Conservation (phyloP, 2,797 vertebrate species). For the Galaxias olidus region DNA sequence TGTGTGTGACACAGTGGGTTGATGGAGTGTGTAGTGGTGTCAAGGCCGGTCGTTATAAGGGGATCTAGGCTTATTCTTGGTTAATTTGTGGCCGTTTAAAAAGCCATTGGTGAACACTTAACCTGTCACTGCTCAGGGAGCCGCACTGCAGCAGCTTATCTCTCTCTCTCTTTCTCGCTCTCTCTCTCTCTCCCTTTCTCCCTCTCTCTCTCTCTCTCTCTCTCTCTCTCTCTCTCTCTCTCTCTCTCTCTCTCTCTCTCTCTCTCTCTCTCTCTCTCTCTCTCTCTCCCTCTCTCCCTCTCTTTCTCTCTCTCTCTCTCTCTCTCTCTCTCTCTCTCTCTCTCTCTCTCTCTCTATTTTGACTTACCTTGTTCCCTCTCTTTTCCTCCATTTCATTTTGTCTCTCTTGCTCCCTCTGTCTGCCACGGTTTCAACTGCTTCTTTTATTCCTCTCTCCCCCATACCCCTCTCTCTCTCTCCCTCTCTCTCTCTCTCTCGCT, state of each 20-base stretch:
- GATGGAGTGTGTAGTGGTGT: not conserved
- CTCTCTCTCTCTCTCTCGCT: not conserved
- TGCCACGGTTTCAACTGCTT: not conserved
- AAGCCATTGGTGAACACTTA: slow-evolving; percentile 72
- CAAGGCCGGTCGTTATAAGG: slow-evolving; percentile 39
- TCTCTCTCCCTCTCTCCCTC: slow-evolving; percentile 2
- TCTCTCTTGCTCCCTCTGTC: slow-evolving; percentile 4
- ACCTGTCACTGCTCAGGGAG: slow-evolving; percentile 61
- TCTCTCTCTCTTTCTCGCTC: slow-evolving; percentile 36
- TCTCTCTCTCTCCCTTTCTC: slow-evolving; percentile 8
- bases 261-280: not conserved
- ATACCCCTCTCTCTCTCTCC: slow-evolving; percentile 5
- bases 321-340: not conserved
- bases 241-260: not conserved
- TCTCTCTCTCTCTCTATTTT: not conserved
- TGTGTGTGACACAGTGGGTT: slow-evolving; percentile 24
- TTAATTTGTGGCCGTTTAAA: slow-evolving; percentile 67
- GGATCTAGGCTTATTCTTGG: slow-evolving; percentile 58
- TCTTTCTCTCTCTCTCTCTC: not conserved
- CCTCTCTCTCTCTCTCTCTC: slow-evolving; percentile 10
- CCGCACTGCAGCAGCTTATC: slow-evolving; percentile 82
- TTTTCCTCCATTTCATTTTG: not conserved
- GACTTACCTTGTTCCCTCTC: slow-evolving; percentile 1
- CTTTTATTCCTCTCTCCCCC: not conserved
- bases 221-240: slow-evolving; percentile 11